Evolutionary conservation across 2,888 invertebrate species (phyloP).

Genomic region (Falcaria lacertinaria): DNA sequence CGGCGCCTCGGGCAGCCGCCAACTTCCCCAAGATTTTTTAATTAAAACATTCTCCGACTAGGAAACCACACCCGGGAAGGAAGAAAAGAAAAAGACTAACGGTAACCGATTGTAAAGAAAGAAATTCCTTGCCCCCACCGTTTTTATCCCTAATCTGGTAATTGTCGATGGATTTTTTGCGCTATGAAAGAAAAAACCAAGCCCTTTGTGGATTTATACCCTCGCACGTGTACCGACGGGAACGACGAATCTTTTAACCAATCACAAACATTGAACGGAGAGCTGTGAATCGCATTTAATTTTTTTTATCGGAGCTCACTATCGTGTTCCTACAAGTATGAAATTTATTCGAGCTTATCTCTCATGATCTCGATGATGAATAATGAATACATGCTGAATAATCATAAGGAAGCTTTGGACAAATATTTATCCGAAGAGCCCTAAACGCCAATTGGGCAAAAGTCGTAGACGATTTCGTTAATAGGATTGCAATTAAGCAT

Average conservation of each 20-base stretch:
- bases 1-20: conserved; percentile 21
- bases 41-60: conserved; percentile 54
- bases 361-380: conserved; percentile 28
- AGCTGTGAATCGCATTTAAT: conserved; percentile 45
- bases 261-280: conserved; percentile 45
- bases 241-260: conserved; percentile 50
- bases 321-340: conserved; percentile 25
- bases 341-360: conserved; percentile 32
- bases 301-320: conserved; percentile 43
- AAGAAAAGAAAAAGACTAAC: conserved; percentile 51
- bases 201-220: conserved; percentile 64
- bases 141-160: conserved; percentile 69
- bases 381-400: conserved; percentile 32
- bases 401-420: conserved; percentile 32
- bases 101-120: conserved; percentile 45
- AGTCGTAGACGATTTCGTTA: conserved; percentile 52
- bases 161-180: conserved; percentile 65
- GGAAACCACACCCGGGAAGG: conserved; percentile 35
- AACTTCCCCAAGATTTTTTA: conserved; percentile 43
- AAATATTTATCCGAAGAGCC: conserved; percentile 40
- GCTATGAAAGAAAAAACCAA: conserved; percentile 51
- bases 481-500: conserved; percentile 66
- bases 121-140: conserved; percentile 42
- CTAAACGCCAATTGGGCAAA: conserved; percentile 43
- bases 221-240: conserved; percentile 58